Evolutionary conservation across 2,113 vertebrate species (phyloP).

Genomic region (Mellivora capensis): DNA sequence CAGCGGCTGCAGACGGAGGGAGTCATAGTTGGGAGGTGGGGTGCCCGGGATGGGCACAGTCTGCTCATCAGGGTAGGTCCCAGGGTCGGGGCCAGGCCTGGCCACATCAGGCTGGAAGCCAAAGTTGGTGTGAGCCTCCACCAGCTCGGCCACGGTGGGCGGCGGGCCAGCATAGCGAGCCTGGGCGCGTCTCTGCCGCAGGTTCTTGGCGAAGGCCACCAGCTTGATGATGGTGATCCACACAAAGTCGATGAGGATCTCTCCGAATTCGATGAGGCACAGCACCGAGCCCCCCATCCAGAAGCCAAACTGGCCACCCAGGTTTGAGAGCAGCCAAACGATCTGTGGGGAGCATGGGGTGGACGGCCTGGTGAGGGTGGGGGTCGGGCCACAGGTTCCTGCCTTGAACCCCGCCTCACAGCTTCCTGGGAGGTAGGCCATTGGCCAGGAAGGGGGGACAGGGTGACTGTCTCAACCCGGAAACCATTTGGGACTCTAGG

Average conservation of each 20-base stretch:
- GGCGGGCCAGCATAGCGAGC: background rate
- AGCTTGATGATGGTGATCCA: slow-evolving; percentile 85
- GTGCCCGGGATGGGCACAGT: slow-evolving; percentile 80
- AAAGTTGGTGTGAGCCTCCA: slow-evolving; percentile 84
- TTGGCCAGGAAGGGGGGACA: background rate
- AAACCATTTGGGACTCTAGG: background rate
- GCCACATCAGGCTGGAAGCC: slow-evolving; percentile 71
- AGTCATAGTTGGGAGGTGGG: slow-evolving; percentile 86
- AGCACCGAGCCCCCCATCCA: slow-evolving; percentile 90
- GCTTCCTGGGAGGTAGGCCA: background rate
- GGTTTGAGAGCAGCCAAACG: slow-evolving; percentile 86
- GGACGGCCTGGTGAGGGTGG: fast-evolving
- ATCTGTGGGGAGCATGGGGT: slow-evolving; percentile 71
- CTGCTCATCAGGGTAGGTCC: background rate
- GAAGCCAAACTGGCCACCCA: slow-evolving; percentile 88
- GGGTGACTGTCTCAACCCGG: background rate
- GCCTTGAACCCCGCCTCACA: background rate
- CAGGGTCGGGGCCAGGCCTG: fast-evolving
- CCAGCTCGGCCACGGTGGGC: slow-evolving; percentile 79
- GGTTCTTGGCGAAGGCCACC: slow-evolving; percentile 72
- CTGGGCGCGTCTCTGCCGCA: slow-evolving; percentile 64
- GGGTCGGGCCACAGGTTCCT: fast-evolving
- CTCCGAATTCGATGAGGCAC: slow-evolving; percentile 86
- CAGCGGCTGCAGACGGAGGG: slow-evolving; percentile 73
- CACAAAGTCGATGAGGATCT: slow-evolving; percentile 87